A percentile compares a stretch with the other conserved stretches of the same genome.
Evolutionary conservation across 2,888 invertebrate genomes (phyloP).

Genomic region (Nemurella pictetii): DNA sequence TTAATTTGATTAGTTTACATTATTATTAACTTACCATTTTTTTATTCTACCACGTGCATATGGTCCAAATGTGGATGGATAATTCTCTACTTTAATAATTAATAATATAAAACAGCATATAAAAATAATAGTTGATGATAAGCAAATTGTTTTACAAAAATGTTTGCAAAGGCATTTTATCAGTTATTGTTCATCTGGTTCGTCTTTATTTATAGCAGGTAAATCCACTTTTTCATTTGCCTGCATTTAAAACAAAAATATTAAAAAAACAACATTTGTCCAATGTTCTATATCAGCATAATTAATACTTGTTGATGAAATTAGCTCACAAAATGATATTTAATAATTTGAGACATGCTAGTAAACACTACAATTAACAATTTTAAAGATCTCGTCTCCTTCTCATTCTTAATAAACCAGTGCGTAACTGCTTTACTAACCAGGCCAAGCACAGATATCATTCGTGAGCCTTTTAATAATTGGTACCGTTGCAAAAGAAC

Average conservation of each 20-base stretch:
- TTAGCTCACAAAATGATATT: neutral
- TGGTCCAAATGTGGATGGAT: too few relatives aligned
- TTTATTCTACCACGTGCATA: too few relatives aligned
- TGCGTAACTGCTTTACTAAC: neutral
- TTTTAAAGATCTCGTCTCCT: neutral
- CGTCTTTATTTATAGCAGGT: neutral
- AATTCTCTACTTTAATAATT: too few relatives aligned
- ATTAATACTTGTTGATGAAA: neutral
- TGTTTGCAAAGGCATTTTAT: too few relatives aligned
- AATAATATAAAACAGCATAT: too few relatives aligned
- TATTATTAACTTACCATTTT: too few relatives aligned
- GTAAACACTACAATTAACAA: neutral
- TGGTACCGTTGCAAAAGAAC: neutral
- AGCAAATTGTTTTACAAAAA: too few relatives aligned
- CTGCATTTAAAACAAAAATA: neutral
- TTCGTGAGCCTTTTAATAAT: neutral
- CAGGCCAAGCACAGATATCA: neutral
- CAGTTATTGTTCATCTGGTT: too few relatives aligned
- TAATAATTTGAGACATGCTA: neutral
- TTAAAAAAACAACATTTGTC: neutral
- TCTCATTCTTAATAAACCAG: neutral
- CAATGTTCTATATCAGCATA: neutral
- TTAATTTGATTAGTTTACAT: too few relatives aligned
- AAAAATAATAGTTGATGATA: too few relatives aligned
- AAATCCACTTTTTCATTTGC: neutral